Evolutionary conservation across 1,140 invertebrate genomes (phyloP).

Genomic region (Brachionus manjavacas): DNA sequence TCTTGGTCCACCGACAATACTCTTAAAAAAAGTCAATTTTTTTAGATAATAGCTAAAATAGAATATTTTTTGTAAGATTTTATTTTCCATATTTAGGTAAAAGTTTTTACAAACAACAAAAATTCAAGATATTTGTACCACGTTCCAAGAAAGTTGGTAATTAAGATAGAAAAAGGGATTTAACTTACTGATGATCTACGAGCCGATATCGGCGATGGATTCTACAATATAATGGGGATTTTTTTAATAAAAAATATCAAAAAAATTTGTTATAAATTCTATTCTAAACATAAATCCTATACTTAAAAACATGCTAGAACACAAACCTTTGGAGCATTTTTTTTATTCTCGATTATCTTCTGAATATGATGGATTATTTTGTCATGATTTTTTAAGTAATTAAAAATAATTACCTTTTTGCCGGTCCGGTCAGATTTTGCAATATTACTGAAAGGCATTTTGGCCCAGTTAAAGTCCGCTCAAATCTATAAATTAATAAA

Average conservation of each 20-base stretch:
- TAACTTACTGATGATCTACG: slow-evolving; percentile 34
- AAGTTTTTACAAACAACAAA: neutral
- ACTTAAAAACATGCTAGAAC: neutral
- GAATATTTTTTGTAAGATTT: neutral
- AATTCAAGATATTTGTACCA: neutral
- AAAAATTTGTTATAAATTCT: neutral
- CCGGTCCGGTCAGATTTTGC: neutral
- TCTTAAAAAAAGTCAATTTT: neutral
- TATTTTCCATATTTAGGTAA: neutral
- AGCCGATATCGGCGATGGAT: neutral
- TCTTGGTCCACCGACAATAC: neutral
- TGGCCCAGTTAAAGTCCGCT: neutral
- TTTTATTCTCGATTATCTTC: neutral
- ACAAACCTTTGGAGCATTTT: neutral
- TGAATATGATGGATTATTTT: neutral
- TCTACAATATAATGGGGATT: neutral
- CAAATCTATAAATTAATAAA: neutral
- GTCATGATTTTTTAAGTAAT: neutral
- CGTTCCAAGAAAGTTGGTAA: neutral
- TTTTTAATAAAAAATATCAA: neutral
- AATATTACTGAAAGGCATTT: neutral
- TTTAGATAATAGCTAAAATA: neutral
- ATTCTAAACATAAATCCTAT: neutral
- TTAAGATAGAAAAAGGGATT: neutral
- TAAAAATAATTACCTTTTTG: neutral